Evolutionary conservation across 2,888 invertebrate genomes (phyloP), one percentile per base, ranked within the genome.

Genomic region (Acanthococcus lagerstroemiae): DNA sequence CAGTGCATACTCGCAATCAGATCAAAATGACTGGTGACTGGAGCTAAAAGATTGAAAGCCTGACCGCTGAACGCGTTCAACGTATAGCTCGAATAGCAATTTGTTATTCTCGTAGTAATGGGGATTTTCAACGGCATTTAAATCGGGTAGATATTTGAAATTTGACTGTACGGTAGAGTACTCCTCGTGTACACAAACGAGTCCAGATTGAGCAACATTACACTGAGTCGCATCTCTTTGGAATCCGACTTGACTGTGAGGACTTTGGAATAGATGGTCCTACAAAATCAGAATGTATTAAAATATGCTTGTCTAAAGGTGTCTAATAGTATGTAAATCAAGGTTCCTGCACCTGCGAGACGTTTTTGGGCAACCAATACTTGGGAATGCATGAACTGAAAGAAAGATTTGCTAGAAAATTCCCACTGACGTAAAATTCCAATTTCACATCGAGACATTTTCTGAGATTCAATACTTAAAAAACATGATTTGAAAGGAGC

Each of bases 41-140:
- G 63, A 25, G 37, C 24, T 52, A 52, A 27, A 21, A n/a, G 54
- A 37, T 37, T 63, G 63, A 26, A 1, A 54, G 6, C 3, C 17
- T 24, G 54, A 37, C 78, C 92, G 82, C 76, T 87, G 86, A 74
- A 86, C 77, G 74, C 91, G 81, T 73, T 90, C 88, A 75, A 89
- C 78, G 77, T 92, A 90, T 75, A 90, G 81, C 76, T 90, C 86
- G 78, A 88, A 90, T 73, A 94, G 78, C 74, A 93, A 77, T 78
- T 90, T 90, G 76, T 94, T 94, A 71, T 83, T 83, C 72, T 87
- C 85, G 75, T 86, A 92, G 75, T 92, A 94, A 76, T 87, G 87
- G 26, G 86, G 90, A 80, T 93, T 94, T 73, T 90, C 84, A 65
- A 80, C 77, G 68, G 86, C 84, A 73, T 78, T 83, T 61, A 93